Conservation (phyloP, 2,113 vertebrate genomes). For the Sialia sialis region DNA sequence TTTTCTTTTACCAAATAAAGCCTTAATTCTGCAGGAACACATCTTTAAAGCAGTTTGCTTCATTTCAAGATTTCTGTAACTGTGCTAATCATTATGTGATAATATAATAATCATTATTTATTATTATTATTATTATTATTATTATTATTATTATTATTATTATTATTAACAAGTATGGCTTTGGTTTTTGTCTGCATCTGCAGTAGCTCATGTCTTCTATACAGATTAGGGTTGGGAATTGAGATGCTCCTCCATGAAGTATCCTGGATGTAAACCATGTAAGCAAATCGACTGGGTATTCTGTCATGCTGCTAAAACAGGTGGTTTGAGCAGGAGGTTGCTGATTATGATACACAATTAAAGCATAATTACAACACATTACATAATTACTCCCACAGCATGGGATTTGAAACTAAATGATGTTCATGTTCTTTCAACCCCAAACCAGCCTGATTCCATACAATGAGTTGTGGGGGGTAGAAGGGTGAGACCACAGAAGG, state of each 20-base stretch:
- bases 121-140: neutral
- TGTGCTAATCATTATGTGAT: neutral
- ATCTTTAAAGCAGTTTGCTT: neutral
- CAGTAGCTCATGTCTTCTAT: neutral
- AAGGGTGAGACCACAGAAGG: neutral
- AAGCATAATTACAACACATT: neutral
- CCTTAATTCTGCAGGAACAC: neutral
- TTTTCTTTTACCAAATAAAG: neutral
- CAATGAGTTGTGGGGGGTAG: neutral
- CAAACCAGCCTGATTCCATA: neutral
- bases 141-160: neutral
- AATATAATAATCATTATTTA: neutral
- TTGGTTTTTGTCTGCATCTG: fast-evolving
- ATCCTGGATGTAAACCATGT: neutral
- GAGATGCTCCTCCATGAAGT: neutral
- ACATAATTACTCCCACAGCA: neutral
- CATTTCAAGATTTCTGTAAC: neutral
- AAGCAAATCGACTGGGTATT: neutral
- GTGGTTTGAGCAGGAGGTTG: neutral
- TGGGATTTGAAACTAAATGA: neutral
- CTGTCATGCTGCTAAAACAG: neutral
- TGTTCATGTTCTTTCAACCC: neutral
- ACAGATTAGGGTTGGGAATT: neutral
- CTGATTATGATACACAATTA: neutral
- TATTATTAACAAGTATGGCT: neutral